A percentile compares a stretch with the other conserved stretches of the same genome.
Conservation (phyloP, 2,888 invertebrate genomes). For the Nomada fabriciana region DNA sequence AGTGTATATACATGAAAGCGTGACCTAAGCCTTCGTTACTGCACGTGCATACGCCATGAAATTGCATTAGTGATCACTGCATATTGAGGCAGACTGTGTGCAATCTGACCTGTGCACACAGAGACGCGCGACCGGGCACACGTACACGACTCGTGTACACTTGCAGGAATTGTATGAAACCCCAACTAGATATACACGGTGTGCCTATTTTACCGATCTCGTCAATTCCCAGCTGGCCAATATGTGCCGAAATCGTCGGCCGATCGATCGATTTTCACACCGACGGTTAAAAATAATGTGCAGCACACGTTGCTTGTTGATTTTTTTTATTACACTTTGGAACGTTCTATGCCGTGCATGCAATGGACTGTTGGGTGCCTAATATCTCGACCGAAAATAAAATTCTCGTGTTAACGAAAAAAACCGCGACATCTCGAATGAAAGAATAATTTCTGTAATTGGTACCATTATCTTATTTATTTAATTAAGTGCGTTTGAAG, state of each 20-base stretch:
- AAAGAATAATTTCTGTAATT: no score
- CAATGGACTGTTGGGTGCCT: no score
- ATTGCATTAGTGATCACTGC: slow-evolving; percentile 72
- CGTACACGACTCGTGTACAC: slow-evolving; percentile 49
- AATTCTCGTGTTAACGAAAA: no score
- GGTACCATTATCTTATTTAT: no score
- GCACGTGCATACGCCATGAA: slow-evolving; percentile 69
- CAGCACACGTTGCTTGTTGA: no score
- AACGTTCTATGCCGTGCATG: no score
- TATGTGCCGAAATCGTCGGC: slow-evolving; percentile 30
- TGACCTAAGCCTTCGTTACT: slow-evolving; percentile 73
- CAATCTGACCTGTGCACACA: slow-evolving; percentile 63
- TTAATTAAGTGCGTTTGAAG: no score
- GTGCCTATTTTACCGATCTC: slow-evolving; percentile 64
- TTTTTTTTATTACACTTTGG: no score
- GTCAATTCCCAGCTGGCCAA: slow-evolving; percentile 58
- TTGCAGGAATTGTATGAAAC: slow-evolving; percentile 61
- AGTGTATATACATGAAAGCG: slow-evolving; percentile 63
- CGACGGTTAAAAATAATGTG: slow-evolving; percentile 37
- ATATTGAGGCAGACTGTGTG: slow-evolving; percentile 65
- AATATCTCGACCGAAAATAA: no score
- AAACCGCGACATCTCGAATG: no score
- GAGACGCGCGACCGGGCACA: slow-evolving; percentile 26
- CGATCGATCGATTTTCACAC: slow-evolving; percentile 44
- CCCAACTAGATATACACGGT: slow-evolving; percentile 62